These are phyloP conservation scores for Drosophila prostipennis DNA, from an alignment of 2,888 invertebrate genomes.

Conservation along the genomic window DNA sequence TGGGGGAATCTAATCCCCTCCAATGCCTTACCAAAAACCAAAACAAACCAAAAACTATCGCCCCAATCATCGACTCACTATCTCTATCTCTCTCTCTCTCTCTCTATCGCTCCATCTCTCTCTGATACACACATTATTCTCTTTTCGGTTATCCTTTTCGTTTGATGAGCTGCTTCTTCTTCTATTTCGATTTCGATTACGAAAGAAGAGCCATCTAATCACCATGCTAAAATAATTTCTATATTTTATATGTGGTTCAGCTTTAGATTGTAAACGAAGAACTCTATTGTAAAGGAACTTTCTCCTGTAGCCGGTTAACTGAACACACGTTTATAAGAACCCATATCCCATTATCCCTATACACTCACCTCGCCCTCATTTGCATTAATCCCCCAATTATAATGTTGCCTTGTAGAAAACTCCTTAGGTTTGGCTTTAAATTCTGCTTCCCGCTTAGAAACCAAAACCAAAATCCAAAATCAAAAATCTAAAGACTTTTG, in stretches of 20 bases:
- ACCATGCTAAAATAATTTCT: constrained; percentile 85
- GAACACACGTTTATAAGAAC: neutral
- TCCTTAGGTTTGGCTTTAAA: neutral
- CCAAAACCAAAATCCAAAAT: neutral
- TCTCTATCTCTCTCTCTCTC: constrained; percentile 3
- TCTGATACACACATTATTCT: constrained; percentile 24
- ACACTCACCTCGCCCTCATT: neutral
- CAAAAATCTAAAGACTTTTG: constrained; percentile 2
- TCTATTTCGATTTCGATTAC: neutral
- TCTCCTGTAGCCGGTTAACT: neutral
- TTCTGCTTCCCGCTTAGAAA: neutral
- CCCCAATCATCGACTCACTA: constrained; percentile 11
- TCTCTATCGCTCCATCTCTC: constrained; percentile 24
- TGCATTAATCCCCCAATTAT: neutral
- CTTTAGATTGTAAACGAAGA: constrained; percentile 76
- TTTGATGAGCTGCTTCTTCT: constrained; percentile 37
- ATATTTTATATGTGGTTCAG: constrained; percentile 85
- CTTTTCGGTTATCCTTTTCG: constrained; percentile 39
- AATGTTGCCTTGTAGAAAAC: constrained; percentile 17
- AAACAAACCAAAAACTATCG: constrained; percentile 16
- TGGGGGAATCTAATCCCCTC: neutral
- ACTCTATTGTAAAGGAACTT: constrained; percentile 2
- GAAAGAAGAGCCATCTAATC: constrained; percentile 58
- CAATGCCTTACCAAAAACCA: constrained; percentile 18
- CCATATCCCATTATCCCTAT: neutral